A percentile compares a stretch with the other conserved stretches of the same genome.
phyloP scores from a whole-genome alignment of 2,888 invertebrate genomes.

The Tetranychus piercei region DNA sequence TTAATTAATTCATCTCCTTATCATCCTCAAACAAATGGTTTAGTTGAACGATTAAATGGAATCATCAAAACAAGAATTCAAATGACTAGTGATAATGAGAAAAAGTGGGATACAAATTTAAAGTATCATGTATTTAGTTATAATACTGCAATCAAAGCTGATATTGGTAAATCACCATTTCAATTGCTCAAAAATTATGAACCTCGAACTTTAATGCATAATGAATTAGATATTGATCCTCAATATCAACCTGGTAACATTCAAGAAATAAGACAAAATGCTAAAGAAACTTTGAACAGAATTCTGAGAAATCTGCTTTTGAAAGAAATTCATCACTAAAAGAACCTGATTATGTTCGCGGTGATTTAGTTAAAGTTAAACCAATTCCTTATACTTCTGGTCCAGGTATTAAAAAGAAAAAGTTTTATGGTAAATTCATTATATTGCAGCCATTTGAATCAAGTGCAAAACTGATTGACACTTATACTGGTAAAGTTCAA shows the following conservation, averaged over 20 bases:
- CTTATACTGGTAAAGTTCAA: too few relatives aligned
- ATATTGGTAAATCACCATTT: not conserved
- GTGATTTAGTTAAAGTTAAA: not conserved
- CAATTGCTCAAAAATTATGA: not conserved
- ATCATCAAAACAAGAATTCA: not conserved
- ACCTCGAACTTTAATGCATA: not conserved
- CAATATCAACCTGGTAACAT: not conserved
- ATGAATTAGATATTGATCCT: not conserved
- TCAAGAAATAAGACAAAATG: not conserved
- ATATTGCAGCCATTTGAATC: not conserved
- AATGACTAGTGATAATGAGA: not conserved
- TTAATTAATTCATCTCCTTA: not conserved
- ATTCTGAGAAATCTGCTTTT: not conserved
- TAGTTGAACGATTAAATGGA: not conserved
- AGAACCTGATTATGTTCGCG: not conserved
- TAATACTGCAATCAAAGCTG: not conserved
- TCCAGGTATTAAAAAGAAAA: not conserved
- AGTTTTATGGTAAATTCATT: not conserved
- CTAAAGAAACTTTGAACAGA: not conserved
- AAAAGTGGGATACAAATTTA: not conserved
- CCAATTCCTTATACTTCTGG: not conserved
- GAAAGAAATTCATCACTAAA: not conserved
- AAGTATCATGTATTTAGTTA: not conserved
- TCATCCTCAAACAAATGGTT: not conserved
- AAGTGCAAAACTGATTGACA: not conserved